Conservation (phyloP, 1,140 invertebrate species). For the Argopecten irradians region DNA sequence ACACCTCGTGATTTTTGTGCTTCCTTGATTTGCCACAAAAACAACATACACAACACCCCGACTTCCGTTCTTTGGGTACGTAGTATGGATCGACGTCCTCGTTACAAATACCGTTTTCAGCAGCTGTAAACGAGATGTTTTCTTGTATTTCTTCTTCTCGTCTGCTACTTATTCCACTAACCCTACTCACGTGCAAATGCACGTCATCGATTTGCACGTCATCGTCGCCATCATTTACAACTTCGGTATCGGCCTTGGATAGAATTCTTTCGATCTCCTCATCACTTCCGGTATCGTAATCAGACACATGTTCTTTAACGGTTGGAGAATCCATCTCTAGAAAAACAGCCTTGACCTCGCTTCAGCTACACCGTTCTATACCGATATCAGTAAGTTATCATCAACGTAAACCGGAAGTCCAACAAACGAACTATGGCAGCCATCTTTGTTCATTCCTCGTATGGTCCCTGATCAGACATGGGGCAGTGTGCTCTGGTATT, state of each 20-base stretch:
- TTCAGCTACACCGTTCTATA: neutral
- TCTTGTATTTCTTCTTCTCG: conserved; percentile 8
- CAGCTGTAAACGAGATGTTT: neutral
- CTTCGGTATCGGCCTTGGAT: neutral
- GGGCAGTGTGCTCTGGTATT: neutral
- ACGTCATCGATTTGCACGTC: neutral
- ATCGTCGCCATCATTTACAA: neutral
- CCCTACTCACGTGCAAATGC: neutral
- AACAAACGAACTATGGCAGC: neutral
- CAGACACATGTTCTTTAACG: neutral
- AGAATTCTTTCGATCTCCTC: neutral
- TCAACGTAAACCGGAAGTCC: too few relatives aligned
- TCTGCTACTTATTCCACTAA: neutral
- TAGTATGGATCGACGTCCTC: neutral
- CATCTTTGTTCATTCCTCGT: neutral
- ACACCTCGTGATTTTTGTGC: conserved; percentile 5
- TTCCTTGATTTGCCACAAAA: neutral
- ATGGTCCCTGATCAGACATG: neutral
- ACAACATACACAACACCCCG: neutral
- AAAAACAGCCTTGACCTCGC: neutral
- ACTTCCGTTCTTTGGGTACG: neutral
- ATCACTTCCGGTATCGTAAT: conserved; percentile 7
- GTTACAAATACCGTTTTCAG: neutral
- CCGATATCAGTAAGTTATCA: neutral
- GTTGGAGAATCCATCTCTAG: neutral